A percentile compares a stretch with the other conserved stretches of the same genome.
phyloP scores from a whole-genome alignment of 1,140 invertebrate species.

The Aphaenogaster floridana region DNA sequence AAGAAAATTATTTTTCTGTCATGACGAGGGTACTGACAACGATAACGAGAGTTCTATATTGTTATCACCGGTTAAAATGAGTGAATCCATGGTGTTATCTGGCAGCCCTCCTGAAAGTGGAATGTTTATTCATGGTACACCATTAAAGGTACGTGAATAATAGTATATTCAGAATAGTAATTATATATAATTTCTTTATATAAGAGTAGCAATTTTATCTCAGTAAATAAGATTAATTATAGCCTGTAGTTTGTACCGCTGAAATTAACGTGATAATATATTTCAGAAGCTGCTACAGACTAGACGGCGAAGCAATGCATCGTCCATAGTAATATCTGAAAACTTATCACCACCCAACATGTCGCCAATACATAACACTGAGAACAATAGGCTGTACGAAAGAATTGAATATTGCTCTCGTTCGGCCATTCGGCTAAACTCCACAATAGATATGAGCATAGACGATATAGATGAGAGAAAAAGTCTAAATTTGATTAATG shows the following conservation, averaged over 20 bases:
- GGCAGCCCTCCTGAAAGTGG: slow-evolving; percentile 83
- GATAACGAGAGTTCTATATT: slow-evolving; percentile 73
- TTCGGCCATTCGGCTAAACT: slow-evolving; percentile 78
- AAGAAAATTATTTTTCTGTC: slow-evolving; percentile 83
- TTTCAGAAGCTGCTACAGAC: slow-evolving; percentile 43
- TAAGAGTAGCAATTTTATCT: not conserved
- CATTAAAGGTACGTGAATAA: slow-evolving; percentile 76
- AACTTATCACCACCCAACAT: slow-evolving; percentile 80
- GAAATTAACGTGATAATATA: not conserved
- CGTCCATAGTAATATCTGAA: slow-evolving; percentile 69
- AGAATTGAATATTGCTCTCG: slow-evolving; percentile 76
- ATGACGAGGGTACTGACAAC: slow-evolving; percentile 79
- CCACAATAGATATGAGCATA: slow-evolving; percentile 81
- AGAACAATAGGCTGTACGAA: slow-evolving; percentile 77
- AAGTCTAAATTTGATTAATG: slow-evolving; percentile 58
- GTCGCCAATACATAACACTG: slow-evolving; percentile 80
- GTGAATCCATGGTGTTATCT: slow-evolving; percentile 62
- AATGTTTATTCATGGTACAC: slow-evolving; percentile 80
- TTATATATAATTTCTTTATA: not conserved
- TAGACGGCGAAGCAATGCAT: slow-evolving; percentile 69
- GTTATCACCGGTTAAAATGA: slow-evolving; percentile 76
- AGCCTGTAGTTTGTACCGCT: not conserved
- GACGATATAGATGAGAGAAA: slow-evolving; percentile 70
- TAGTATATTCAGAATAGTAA: slow-evolving; percentile 6
- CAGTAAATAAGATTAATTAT: not conserved